Conservation (phyloP, 2,797 vertebrate genomes). For the Tolypeutes matacus region DNA sequence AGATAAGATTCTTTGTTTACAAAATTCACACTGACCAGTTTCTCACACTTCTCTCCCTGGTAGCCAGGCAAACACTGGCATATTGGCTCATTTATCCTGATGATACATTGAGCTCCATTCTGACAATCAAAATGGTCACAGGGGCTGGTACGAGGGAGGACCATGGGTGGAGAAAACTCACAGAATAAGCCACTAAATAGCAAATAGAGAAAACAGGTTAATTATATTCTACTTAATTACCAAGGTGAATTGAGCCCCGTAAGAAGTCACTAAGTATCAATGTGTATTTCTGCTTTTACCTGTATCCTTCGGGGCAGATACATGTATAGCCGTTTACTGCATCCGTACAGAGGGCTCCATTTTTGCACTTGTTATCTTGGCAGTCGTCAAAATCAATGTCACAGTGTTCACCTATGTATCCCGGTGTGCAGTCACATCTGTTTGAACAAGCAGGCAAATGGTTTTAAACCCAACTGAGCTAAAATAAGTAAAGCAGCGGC, state of each 20-base stretch:
- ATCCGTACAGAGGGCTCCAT: constrained; percentile 95
- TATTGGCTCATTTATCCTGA: constrained; percentile 92
- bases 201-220: constrained; percentile 25
- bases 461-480: not conserved
- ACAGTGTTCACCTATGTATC: constrained; percentile 96
- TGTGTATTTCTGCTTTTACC: constrained; percentile 87
- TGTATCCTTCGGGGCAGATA: constrained; percentile 95
- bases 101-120: constrained; percentile 96
- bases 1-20: constrained; percentile 96
- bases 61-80: constrained; percentile 97
- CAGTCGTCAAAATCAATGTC: constrained; percentile 96
- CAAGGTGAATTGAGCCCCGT: not conserved
- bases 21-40: constrained; percentile 96
- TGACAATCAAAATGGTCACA: constrained; percentile 97
- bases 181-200: constrained; percentile 95
- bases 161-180: constrained; percentile 97
- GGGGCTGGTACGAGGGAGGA: constrained; percentile 97
- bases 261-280: not conserved
- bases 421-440: constrained; percentile 98
- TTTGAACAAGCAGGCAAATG: constrained; percentile 55
- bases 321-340: constrained; percentile 97
- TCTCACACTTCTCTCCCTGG: constrained; percentile 95
- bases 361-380: constrained; percentile 97
- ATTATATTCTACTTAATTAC: not conserved
- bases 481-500: not conserved